A percentile compares a stretch with the other conserved stretches of the same genome.
phyloP scores from a whole-genome alignment of 2,797 vertebrate species.

The Morus bassanus region DNA sequence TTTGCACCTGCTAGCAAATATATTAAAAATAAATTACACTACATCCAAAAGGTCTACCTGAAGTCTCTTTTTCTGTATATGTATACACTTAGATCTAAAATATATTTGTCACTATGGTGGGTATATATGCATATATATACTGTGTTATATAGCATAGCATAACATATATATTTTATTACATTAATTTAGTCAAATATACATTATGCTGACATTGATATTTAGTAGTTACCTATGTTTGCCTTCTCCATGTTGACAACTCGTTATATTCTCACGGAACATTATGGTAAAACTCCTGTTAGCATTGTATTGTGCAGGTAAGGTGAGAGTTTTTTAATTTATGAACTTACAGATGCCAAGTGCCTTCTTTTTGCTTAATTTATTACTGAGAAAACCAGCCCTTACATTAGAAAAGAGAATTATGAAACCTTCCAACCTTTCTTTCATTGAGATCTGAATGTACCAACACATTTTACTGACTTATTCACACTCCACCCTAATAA shows the following conservation, averaged over 20 bases:
- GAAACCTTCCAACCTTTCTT: neutral
- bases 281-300: neutral
- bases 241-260: neutral
- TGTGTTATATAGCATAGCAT: neutral
- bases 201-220: neutral
- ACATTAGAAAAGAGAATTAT: neutral
- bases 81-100: neutral
- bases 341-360: neutral
- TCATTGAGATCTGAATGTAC: neutral
- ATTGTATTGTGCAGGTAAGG: neutral
- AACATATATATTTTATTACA: neutral
- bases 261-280: neutral
- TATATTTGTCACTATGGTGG: neutral
- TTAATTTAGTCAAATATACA: neutral
- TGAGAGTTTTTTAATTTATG: neutral
- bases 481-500: neutral
- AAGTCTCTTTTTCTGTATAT: neutral
- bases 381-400: neutral
- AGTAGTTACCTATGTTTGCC: neutral
- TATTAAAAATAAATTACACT: neutral
- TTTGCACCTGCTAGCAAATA: neutral
- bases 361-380: neutral
- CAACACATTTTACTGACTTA: neutral
- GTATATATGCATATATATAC: neutral
- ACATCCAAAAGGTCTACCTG: neutral